Evolutionary conservation across 2,888 invertebrate genomes (phyloP).

Genomic region (Limenitis camilla): DNA sequence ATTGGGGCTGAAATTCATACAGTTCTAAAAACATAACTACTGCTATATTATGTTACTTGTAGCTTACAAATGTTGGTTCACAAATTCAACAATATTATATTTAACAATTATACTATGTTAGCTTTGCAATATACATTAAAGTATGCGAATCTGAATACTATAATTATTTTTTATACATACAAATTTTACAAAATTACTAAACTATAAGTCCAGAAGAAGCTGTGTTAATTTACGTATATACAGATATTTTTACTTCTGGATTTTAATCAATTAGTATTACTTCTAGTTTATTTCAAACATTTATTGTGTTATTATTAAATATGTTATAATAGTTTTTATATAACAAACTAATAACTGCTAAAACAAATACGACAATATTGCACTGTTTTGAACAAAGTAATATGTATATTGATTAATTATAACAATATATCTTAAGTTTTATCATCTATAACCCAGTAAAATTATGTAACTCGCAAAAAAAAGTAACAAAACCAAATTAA

Average conservation of each 20-base stretch:
- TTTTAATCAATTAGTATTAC: not conserved
- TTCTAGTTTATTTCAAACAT: not conserved
- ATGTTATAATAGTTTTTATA: too few species aligned
- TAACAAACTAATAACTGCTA: too few species aligned
- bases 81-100: slow-evolving; percentile 67
- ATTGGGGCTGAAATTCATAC: slow-evolving; percentile 20
- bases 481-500: too few species aligned
- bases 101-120: slow-evolving; percentile 60
- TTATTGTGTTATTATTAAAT: slow-evolving; percentile 1
- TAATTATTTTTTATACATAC: slow-evolving; percentile 11
- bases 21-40: slow-evolving; percentile 30
- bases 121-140: slow-evolving; percentile 23
- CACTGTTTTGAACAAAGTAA: not conserved
- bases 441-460: not conserved
- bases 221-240: slow-evolving; percentile 11
- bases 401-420: not conserved
- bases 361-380: too few species aligned
- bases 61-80: slow-evolving; percentile 54
- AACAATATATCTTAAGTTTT: not conserved
- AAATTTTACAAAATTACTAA: slow-evolving; percentile 17
- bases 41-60: slow-evolving; percentile 28
- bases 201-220: slow-evolving; percentile 7
- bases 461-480: too few species aligned
- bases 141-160: slow-evolving; percentile 22
- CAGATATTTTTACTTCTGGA: slow-evolving; percentile 9